phyloP scores from a whole-genome alignment of 2,113 vertebrate genomes.

The Aplodontia rufa region DNA sequence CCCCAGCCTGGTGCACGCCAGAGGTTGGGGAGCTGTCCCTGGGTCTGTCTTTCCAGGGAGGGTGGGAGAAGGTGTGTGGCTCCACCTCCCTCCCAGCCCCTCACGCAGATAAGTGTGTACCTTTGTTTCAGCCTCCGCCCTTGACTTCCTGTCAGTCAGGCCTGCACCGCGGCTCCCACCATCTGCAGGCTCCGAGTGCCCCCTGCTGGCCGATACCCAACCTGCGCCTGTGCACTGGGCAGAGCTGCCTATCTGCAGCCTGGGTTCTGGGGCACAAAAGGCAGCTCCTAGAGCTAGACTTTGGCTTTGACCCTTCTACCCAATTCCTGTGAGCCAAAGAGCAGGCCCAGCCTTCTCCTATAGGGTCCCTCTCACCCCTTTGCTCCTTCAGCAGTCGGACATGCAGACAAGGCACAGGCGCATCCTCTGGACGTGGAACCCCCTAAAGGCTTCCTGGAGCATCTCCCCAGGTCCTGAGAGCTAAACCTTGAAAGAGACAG shows the following conservation, averaged over 20 bases:
- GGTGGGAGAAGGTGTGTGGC: background rate
- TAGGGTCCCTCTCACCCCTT: background rate
- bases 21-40: background rate
- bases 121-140: background rate
- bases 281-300: background rate
- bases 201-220: slow-evolving; percentile 29
- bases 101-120: background rate
- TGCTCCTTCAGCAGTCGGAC: background rate
- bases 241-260: rapidly evolving
- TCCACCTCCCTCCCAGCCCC: too few relatives aligned
- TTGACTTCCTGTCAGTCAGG: rapidly evolving
- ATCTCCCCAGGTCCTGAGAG: background rate
- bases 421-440: background rate
- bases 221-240: background rate
- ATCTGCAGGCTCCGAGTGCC: slow-evolving; percentile 40
- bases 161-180: rapidly evolving
- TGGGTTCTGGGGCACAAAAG: background rate
- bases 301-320: background rate
- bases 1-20: background rate
- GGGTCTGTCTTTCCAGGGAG: background rate
- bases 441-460: background rate
- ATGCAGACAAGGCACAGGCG: background rate
- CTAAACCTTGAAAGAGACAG: background rate
- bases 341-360: background rate
- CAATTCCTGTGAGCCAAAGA: background rate